phyloP scores from a whole-genome alignment of 2,113 vertebrate species.

The Xiphorhynchus elegans region DNA sequence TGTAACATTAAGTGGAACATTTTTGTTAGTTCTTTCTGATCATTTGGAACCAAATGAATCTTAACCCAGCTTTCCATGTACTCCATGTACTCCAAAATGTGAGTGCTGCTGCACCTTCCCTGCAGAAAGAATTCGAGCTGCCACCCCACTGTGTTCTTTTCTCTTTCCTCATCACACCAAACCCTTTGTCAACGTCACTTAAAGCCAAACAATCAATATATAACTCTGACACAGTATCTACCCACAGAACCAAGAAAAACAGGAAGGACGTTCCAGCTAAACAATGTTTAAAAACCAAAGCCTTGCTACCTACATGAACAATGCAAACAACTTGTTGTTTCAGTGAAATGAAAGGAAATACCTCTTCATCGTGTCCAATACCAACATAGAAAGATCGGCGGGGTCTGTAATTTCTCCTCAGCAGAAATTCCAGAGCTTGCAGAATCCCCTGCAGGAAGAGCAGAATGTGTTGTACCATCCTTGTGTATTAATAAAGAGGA shows the following conservation, averaged over 20 bases:
- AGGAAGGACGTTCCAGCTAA: not conserved
- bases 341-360: conserved; percentile 35
- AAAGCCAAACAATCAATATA: not conserved
- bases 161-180: not conserved
- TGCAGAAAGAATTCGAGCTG: not conserved
- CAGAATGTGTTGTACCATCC: not conserved
- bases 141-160: not conserved
- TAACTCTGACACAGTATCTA: not conserved
- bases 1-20: not conserved
- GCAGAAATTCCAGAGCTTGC: conserved; percentile 88
- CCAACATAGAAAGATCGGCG: conserved; percentile 87
- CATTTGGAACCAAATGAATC: not conserved
- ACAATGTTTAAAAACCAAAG: not conserved
- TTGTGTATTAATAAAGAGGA: fast-evolving
- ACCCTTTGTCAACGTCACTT: not conserved
- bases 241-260: not conserved
- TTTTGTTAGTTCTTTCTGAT: not conserved
- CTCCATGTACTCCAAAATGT: not conserved
- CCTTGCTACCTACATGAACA: not conserved
- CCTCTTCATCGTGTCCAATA: conserved; percentile 95
- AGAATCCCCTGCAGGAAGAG: conserved; percentile 83
- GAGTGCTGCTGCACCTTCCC: not conserved
- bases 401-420: conserved; percentile 84
- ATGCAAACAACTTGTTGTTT: not conserved
- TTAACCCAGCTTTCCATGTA: not conserved